phyloP scores from a whole-genome alignment of 2,888 invertebrate genomes.

The Drosophila fulvimacula region DNA sequence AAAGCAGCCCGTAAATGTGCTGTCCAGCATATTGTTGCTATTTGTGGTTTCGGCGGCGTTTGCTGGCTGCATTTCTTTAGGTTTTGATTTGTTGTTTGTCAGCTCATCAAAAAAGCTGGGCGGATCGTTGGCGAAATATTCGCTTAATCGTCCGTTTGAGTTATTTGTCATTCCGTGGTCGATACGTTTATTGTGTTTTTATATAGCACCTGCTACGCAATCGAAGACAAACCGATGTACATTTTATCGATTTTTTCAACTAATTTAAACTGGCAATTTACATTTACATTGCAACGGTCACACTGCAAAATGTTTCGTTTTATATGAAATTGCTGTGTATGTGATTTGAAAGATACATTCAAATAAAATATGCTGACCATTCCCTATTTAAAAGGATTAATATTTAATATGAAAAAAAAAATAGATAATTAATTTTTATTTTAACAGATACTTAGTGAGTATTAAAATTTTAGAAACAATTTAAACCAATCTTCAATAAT shows the following conservation, averaged over 20 bases:
- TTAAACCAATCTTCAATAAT: background rate
- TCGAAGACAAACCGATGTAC: conserved; percentile 22
- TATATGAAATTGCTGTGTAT: background rate
- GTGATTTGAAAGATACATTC: background rate
- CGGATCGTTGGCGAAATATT: conserved; percentile 85
- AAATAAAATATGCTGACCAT: background rate
- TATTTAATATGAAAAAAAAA: too few relatives aligned
- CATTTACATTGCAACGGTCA: background rate
- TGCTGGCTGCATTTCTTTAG: conserved; percentile 19
- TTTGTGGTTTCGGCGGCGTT: conserved; percentile 9
- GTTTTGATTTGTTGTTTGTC: conserved; percentile 45
- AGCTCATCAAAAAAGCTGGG: conserved; percentile 85
- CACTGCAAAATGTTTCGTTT: background rate
- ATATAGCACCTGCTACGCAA: conserved; percentile 19
- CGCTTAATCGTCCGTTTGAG: conserved; percentile 78
- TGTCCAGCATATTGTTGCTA: conserved; percentile 63
- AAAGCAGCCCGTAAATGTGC: conserved; percentile 81
- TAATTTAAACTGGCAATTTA: background rate
- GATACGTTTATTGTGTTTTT: conserved; percentile 27
- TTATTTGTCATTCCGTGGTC: conserved; percentile 60
- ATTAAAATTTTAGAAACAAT: background rate
- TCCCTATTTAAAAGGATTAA: background rate
- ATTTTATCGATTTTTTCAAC: conserved; percentile 1
- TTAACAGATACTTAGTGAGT: background rate
- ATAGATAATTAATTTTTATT: background rate